Evolutionary conservation across 2,888 invertebrate genomes (phyloP).

Genomic region (Strigamia transsilvanica): DNA sequence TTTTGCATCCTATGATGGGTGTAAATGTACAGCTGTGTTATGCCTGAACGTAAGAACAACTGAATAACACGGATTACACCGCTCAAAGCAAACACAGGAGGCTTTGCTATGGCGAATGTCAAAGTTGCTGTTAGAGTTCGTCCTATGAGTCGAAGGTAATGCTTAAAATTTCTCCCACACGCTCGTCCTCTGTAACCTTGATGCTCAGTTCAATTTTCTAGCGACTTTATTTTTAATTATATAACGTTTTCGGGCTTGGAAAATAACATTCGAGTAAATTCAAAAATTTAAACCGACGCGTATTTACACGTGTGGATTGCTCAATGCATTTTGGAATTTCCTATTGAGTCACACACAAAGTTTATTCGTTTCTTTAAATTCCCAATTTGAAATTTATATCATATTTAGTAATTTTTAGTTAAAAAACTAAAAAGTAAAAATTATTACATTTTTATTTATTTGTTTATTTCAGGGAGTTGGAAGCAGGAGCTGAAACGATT

Average conservation of each 20-base stretch:
- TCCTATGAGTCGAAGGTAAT: slow-evolving; percentile 40
- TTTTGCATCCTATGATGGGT: not conserved
- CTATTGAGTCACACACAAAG: slow-evolving; percentile 40
- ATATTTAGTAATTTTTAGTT: too few species aligned
- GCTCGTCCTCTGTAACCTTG: slow-evolving; percentile 45
- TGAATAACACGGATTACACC: not conserved
- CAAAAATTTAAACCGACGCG: not conserved
- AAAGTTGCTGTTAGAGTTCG: slow-evolving; percentile 37
- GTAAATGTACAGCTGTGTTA: not conserved
- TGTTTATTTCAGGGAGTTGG: slow-evolving; percentile 3
- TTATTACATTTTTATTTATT: not conserved
- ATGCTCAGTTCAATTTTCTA: slow-evolving; percentile 1
- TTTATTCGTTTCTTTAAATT: not conserved
- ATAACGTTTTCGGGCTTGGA: not conserved
- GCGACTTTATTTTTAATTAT: not conserved
- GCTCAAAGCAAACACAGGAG: not conserved
- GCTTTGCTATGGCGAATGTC: slow-evolving; percentile 11
- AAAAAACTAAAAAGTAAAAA: too few species aligned
- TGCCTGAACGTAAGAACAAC: not conserved
- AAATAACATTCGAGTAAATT: not conserved
- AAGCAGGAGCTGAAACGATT: slow-evolving; percentile 13
- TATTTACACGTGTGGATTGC: slow-evolving; percentile 9
- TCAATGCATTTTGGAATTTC: slow-evolving; percentile 13
- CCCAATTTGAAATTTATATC: too few species aligned
- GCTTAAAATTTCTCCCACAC: slow-evolving; percentile 40